Evolutionary conservation across 2,113 vertebrate genomes (phyloP), one percentile per base, ranked within the genome.

Genomic region (Lagopus muta): DNA sequence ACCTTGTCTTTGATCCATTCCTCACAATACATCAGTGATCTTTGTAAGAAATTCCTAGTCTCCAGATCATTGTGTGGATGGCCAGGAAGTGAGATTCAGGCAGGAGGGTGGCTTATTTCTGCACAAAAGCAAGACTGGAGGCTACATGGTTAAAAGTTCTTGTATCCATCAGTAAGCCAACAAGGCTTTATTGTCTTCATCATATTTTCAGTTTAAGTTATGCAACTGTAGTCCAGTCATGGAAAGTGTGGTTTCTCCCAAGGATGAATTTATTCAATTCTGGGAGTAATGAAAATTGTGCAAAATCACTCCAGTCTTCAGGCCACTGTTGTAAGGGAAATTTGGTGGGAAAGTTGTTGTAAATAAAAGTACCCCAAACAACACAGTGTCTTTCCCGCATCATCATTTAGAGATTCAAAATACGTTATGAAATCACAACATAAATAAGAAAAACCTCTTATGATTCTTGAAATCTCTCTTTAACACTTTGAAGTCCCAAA

Each of bases 131-230:
- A 82, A 82, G 79, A 60, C 36, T 54, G 52, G 85, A 90, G 17
- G 13, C 32, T n/a, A 60, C 19, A 25, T 13, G 57, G 8, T 67
- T 81, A 79, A 62, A 64, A 58, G 38, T 25, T 86, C 97, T 98
- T 96, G 98, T 97, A 85, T 98, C 97, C 98, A 98, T 98, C 94
- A 99, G 97, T 75, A 97, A n/a, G 96, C 95, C 70, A 99, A 97
- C 98, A 99, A 4, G 98, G 98, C 67, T 98, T 99, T 88, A 99
- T 98, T 75, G 98, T 98, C 96, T 98, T 98, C 96, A 98, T 97
- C 34, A 95, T 95, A 75, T 98, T 98, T 97, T 98, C 97, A 90
- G 97, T 43, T 89, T 98, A 97, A 99, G 96, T 81, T 98, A 98
- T 93, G 98, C 98, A 95, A 98, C 98, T 89, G 93, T 64, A 8